Conservation (phyloP, 1,140 invertebrate genomes). For the Zaprionus africanus region DNA sequence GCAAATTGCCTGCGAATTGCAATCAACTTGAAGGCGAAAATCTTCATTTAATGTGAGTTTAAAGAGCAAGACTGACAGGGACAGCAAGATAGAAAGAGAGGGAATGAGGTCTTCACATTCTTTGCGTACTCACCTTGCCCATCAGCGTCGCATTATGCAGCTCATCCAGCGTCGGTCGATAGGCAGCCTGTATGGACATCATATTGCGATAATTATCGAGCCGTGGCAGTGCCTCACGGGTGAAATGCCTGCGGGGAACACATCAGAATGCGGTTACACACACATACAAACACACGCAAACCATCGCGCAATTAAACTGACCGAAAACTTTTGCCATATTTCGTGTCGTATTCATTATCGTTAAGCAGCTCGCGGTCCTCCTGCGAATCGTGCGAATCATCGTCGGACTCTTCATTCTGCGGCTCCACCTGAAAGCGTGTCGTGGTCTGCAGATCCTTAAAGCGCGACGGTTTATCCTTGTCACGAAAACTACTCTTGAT, state of each 20-base stretch:
- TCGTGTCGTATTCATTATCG: conserved; percentile 88
- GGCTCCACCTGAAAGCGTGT: conserved; percentile 86
- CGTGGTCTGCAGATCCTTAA: conserved; percentile 86
- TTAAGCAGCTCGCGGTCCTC: conserved; percentile 86
- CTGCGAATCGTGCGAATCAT: conserved; percentile 84
- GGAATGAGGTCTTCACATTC: not conserved
- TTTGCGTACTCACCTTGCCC: conserved; percentile 88
- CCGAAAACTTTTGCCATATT: conserved; percentile 92
- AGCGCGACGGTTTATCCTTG: conserved; percentile 86
- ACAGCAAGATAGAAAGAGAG: not conserved
- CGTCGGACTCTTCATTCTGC: conserved; percentile 85
- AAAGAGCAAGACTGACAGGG: not conserved
- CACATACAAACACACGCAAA: not conserved
- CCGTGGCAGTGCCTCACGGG: conserved; percentile 94
- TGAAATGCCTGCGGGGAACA: conserved; percentile 89
- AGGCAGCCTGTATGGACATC: conserved; percentile 94
- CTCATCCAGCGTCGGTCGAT: conserved; percentile 95
- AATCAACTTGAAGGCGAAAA: conserved; percentile 12
- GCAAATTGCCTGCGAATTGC: not conserved
- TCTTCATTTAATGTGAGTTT: not conserved
- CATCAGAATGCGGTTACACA: conserved; percentile 14
- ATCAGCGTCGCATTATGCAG: conserved; percentile 94
- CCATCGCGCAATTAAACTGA: conserved; percentile 63
- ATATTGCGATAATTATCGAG: conserved; percentile 98
- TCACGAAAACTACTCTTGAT: conserved; percentile 87